phyloP scores from a whole-genome alignment of 2,888 invertebrate species.

The Stenurella melanura region DNA sequence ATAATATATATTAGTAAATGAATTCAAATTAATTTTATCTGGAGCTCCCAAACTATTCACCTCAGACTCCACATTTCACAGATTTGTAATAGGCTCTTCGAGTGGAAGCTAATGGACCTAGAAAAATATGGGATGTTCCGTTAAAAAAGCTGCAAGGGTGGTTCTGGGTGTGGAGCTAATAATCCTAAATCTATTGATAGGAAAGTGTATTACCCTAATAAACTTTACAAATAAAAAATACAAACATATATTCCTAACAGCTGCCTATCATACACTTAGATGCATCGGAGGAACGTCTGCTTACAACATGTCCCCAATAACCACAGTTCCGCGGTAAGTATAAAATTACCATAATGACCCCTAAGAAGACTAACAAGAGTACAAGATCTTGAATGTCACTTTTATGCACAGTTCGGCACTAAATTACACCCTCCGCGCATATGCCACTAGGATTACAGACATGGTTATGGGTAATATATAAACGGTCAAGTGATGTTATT shows the following conservation, averaged over 20 bases:
- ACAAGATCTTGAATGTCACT: slow-evolving; percentile 25
- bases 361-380: slow-evolving; percentile 23
- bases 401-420: slow-evolving; percentile 17
- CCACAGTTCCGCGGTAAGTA: slow-evolving; percentile 15
- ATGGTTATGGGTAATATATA: slow-evolving; percentile 14
- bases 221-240: neutral
- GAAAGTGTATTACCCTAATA: too few relatives aligned
- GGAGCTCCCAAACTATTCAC: too few relatives aligned
- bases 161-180: too few relatives aligned
- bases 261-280: neutral
- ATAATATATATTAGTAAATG: too few relatives aligned
- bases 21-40: too few relatives aligned
- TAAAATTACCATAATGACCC: slow-evolving; percentile 23
- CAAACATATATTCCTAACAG: neutral
- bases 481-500: slow-evolving; percentile 8
- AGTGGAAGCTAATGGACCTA: too few relatives aligned
- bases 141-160: too few relatives aligned
- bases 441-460: slow-evolving; percentile 17
- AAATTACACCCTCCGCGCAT: slow-evolving; percentile 6
- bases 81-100: too few relatives aligned
- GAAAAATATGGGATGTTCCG: too few relatives aligned
- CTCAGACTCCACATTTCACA: too few relatives aligned
- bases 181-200: too few relatives aligned
- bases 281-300: neutral
- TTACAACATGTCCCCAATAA: slow-evolving; percentile 16